phyloP scores from a whole-genome alignment of 2,888 invertebrate genomes.

The Platyscelio sp. region DNA sequence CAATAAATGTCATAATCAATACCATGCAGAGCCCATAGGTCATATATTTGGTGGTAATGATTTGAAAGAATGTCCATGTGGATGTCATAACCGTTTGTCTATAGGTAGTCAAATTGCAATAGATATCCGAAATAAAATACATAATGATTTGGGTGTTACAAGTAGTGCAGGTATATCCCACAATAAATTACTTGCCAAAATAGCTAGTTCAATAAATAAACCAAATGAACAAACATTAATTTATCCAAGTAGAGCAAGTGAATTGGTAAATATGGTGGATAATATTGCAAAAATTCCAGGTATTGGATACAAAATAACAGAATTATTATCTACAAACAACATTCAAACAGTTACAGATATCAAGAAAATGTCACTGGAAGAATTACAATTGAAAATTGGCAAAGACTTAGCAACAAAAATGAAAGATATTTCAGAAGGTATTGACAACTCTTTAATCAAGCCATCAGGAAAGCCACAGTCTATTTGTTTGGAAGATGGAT shows the following conservation, averaged over 20 bases:
- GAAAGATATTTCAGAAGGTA: constrained; percentile 91
- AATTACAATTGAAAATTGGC: constrained; percentile 87
- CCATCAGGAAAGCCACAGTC: constrained; percentile 92
- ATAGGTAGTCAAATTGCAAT: constrained; percentile 91
- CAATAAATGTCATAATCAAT: too few relatives aligned
- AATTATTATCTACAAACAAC: constrained; percentile 88
- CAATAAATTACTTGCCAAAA: constrained; percentile 94
- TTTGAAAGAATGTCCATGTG: constrained; percentile 90
- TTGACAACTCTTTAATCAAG: constrained; percentile 91
- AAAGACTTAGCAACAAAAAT: constrained; percentile 90
- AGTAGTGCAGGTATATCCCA: constrained; percentile 92
- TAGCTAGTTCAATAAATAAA: constrained; percentile 91
- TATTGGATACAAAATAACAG: constrained; percentile 91
- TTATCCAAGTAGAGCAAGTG: constrained; percentile 89
- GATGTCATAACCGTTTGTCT: constrained; percentile 90
- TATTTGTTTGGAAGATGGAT: constrained; percentile 93
- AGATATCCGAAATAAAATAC: constrained; percentile 91
- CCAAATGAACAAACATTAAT: constrained; percentile 94
- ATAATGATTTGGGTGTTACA: constrained; percentile 90
- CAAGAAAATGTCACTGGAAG: constrained; percentile 88
- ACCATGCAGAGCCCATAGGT: too few relatives aligned
- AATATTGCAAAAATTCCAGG: constrained; percentile 90
- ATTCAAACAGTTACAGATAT: constrained; percentile 90
- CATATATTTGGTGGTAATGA: too few relatives aligned
- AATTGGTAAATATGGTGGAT: constrained; percentile 89